A percentile compares a stretch with the other conserved stretches of the same genome.
These are phyloP conservation scores for Megamerina dolium DNA, from an alignment of 2,888 invertebrate genomes.

Conservation along the genomic window DNA sequence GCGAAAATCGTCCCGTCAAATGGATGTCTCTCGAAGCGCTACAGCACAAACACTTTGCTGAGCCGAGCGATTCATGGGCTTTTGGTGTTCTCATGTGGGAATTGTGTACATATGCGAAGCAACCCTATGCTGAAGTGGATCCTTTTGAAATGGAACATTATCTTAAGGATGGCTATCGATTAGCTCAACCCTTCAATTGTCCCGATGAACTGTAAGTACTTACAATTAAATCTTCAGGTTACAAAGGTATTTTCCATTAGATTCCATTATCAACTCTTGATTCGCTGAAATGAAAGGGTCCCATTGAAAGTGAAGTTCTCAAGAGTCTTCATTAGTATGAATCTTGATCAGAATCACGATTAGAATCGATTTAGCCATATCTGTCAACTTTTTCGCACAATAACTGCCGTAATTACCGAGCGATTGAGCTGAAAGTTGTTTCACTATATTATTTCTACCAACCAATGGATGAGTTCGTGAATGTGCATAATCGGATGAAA, in stretches of 20 bases:
- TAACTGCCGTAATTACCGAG: too few relatives aligned
- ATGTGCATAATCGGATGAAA: too few relatives aligned
- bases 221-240: background rate
- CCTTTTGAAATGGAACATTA: slow-evolving; percentile 86
- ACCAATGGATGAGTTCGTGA: too few relatives aligned
- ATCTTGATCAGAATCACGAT: too few relatives aligned
- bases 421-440: too few relatives aligned
- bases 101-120: slow-evolving; percentile 80
- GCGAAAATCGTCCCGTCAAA: slow-evolving; percentile 88
- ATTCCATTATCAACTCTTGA: too few relatives aligned
- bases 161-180: slow-evolving; percentile 83
- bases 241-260: background rate
- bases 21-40: slow-evolving; percentile 90
- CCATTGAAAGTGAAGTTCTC: too few relatives aligned
- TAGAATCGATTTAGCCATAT: too few relatives aligned
- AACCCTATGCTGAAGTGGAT: slow-evolving; percentile 86
- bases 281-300: too few relatives aligned
- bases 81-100: slow-evolving; percentile 93
- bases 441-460: too few relatives aligned
- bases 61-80: slow-evolving; percentile 92
- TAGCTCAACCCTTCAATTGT: slow-evolving; percentile 87
- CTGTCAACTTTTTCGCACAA: too few relatives aligned
- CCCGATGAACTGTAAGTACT: slow-evolving; percentile 87
- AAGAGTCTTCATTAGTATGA: too few relatives aligned
- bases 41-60: slow-evolving; percentile 72